Evolutionary conservation across 2,113 vertebrate genomes (phyloP), one percentile per base, ranked within the genome.

Genomic region (Trematocara macrostoma): DNA sequence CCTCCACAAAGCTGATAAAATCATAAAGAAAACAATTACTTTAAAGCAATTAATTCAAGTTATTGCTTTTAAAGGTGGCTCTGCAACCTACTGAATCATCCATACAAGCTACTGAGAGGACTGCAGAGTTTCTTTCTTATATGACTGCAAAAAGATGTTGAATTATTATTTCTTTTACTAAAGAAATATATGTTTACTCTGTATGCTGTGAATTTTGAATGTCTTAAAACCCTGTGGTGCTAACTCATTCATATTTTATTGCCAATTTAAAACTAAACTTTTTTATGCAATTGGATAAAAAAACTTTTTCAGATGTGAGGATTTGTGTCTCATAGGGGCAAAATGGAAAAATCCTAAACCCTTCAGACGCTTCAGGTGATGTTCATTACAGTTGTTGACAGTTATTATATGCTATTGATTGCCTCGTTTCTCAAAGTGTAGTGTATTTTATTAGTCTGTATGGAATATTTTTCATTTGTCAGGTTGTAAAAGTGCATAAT

Each of bases 381-480:
- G 55, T 92, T 81, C 78, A 88, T 87, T 88, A 80, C 40, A 83
- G 38, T 87, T 87, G 88, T 87, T 88, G 91, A 92, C 87, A 88
- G 88, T 78, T 86, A 83, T 88, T 91, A 88, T 91, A 91, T 90
- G 42, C 61, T 81, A 49, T 15, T 86, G 85, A 91, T 76, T 87
- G 81, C 64, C 78, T 69, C 20, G 38, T 84, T 79, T 82, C 80
- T 51, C 3, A 4, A 56, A 71, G 57, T 71, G 23, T 67, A 42
- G 23, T 57, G 49, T 81, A 8, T 92, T 92, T 91, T 91, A 91
- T 85, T 64, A 69, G 78, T 31, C 85, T 51, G 78, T 38, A 84
- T 90, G 88, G 84, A 90, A 90, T 84, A 90, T 93, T 71, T 71
- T 84, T 82, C 81, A 80, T 85, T 89, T 89, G 80, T 87, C 87